A percentile compares a stretch with the other conserved stretches of the same genome.
Conservation (phyloP, 2,113 vertebrate genomes). For the Onychostruthus taczanowskii region DNA sequence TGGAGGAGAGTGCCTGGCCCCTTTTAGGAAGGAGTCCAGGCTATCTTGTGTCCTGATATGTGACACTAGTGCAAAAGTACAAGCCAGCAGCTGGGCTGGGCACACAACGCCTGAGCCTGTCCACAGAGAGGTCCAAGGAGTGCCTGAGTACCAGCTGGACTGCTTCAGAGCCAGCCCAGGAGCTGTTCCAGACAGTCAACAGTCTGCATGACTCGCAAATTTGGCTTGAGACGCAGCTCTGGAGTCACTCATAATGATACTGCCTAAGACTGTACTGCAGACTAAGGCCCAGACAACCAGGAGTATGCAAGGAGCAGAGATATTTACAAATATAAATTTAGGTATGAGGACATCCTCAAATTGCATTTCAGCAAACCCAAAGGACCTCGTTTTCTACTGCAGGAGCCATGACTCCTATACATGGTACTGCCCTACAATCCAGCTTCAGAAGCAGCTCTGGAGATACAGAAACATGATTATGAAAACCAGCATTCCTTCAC, state of each 20-base stretch:
- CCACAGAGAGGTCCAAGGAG: neutral
- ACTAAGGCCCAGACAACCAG: neutral
- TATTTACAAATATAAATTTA: neutral
- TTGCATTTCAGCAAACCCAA: neutral
- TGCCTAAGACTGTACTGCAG: neutral
- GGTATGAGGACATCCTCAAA: neutral
- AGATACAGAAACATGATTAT: neutral
- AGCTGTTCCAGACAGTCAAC: constrained; percentile 36
- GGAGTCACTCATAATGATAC: neutral
- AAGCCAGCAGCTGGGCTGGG: constrained; percentile 46
- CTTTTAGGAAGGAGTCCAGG: constrained; percentile 1
- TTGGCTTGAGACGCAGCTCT: neutral
- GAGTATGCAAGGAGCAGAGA: neutral
- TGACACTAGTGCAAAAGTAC: neutral
- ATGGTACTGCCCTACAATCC: neutral
- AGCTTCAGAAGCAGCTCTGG: neutral
- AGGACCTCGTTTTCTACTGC: neutral
- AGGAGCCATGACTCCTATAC: neutral
- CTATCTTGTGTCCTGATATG: neutral
- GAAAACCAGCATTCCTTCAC: neutral
- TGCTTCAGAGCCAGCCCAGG: constrained; percentile 25
- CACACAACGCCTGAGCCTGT: neutral
- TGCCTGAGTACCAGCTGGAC: constrained; percentile 20
- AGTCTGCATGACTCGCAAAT: neutral
- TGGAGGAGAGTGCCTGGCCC: neutral